phyloP scores from a whole-genome alignment of 2,113 vertebrate species.

The Lepisosteus osseus region DNA sequence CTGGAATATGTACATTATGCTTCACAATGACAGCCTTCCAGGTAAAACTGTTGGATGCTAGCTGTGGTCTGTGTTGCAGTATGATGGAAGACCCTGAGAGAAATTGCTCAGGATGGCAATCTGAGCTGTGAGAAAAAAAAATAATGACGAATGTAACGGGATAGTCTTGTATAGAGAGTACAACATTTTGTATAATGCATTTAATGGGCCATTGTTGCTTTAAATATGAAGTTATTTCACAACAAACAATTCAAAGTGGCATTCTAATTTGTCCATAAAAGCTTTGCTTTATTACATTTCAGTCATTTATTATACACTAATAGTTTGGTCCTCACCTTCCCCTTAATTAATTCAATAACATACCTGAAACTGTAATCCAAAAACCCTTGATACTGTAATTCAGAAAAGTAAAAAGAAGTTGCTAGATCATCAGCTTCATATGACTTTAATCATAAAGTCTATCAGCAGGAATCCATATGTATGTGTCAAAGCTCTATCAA shows the following conservation, averaged over 20 bases:
- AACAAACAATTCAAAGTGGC: neutral
- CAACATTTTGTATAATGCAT: constrained; percentile 12
- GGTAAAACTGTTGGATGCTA: no score
- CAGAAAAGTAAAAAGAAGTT: no score
- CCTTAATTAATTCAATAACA: neutral
- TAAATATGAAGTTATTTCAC: neutral
- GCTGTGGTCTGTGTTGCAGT: no score
- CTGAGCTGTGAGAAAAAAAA: constrained; percentile 2
- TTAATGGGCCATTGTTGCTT: constrained; percentile 12
- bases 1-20: no score
- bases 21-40: no score
- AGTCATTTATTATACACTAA: constrained; percentile 1
- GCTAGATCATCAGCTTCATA: no score
- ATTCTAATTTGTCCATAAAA: neutral
- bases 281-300: neutral
- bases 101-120: neutral
- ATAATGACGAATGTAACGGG: neutral
- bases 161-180: neutral
- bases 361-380: neutral
- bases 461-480: no score
- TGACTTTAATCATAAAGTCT: no score
- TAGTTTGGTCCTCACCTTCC: neutral
- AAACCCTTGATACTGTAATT: constrained; percentile 12
- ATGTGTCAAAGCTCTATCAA: no score
- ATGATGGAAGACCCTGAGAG: neutral